phyloP scores from a whole-genome alignment of 2,888 invertebrate genomes.

The Ophion obscuratus region DNA sequence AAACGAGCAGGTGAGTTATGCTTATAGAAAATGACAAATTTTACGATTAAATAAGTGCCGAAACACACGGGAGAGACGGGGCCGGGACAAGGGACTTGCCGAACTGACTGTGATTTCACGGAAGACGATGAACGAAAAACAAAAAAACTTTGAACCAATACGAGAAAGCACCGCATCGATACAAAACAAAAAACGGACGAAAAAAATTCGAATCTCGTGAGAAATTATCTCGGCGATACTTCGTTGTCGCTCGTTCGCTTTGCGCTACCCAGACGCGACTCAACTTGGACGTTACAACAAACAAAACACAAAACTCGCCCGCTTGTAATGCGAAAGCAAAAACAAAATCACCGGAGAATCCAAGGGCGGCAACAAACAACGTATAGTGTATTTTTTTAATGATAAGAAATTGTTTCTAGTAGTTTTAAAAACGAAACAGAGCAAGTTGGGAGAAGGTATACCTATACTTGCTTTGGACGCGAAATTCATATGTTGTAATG shows the following conservation, averaged over 20 bases:
- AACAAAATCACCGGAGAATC: not conserved
- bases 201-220: not conserved
- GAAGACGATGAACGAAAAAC: constrained; percentile 13
- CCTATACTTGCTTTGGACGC: constrained; percentile 81
- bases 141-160: not conserved
- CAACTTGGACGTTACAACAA: not conserved
- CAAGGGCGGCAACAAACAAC: not conserved
- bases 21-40: constrained; percentile 78
- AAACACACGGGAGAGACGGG: constrained; percentile 16
- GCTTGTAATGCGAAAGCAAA: not conserved
- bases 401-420: constrained; percentile 52
- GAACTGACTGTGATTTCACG: constrained; percentile 3
- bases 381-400: constrained; percentile 28
- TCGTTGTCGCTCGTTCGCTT: not conserved
- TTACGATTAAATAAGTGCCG: constrained; percentile 57
- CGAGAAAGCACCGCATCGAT: not conserved
- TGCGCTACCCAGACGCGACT: not conserved
- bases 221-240: not conserved
- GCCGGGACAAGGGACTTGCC: constrained; percentile 4
- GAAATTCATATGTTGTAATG: constrained; percentile 69
- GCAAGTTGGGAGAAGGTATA: constrained; percentile 84
- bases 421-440: constrained; percentile 65
- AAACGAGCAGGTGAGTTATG: constrained; percentile 81
- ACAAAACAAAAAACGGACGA: not conserved
- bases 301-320: constrained; percentile 3